phyloP scores from a whole-genome alignment of 2,888 invertebrate genomes.

The Zygothrica quintamaculata region DNA sequence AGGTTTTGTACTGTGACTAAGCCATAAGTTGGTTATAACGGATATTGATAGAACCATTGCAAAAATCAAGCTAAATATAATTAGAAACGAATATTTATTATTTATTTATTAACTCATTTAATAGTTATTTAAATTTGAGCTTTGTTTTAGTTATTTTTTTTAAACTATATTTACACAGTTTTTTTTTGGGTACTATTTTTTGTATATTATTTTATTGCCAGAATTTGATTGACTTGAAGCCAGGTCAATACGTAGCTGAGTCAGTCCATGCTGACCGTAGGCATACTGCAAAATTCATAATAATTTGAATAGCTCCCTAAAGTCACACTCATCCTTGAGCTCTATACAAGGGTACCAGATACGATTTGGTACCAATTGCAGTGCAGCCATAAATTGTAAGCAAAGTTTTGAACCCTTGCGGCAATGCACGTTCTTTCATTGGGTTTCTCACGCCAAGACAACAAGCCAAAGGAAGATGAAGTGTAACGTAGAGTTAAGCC shows the following conservation, averaged over 20 bases:
- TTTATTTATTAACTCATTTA: no score
- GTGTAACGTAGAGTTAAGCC: constrained; percentile 4
- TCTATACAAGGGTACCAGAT: constrained; percentile 36
- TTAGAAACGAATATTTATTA: no score
- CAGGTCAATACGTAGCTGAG: constrained; percentile 2
- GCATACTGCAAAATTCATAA: constrained; percentile 55
- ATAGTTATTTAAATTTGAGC: no score
- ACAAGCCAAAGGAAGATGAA: neutral
- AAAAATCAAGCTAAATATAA: no score
- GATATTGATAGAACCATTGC: no score
- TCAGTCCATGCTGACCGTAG: constrained; percentile 41
- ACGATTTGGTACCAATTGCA: constrained; percentile 27
- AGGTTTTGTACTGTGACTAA: constrained; percentile 36
- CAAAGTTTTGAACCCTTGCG: constrained; percentile 64
- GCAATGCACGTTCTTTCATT: constrained; percentile 73
- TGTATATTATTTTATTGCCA: constrained; percentile 8
- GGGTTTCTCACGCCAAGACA: constrained; percentile 69
- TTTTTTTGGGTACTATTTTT: neutral
- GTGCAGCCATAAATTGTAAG: constrained; percentile 70
- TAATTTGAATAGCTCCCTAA: constrained; percentile 59
- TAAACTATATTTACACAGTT: neutral
- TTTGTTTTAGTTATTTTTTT: no score
- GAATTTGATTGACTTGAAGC: constrained; percentile 26
- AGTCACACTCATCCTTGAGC: constrained; percentile 71
- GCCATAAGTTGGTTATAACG: neutral